phyloP scores from a whole-genome alignment of 92 coral and sea anemone species.

The Palythoa caribaeorum region DNA sequence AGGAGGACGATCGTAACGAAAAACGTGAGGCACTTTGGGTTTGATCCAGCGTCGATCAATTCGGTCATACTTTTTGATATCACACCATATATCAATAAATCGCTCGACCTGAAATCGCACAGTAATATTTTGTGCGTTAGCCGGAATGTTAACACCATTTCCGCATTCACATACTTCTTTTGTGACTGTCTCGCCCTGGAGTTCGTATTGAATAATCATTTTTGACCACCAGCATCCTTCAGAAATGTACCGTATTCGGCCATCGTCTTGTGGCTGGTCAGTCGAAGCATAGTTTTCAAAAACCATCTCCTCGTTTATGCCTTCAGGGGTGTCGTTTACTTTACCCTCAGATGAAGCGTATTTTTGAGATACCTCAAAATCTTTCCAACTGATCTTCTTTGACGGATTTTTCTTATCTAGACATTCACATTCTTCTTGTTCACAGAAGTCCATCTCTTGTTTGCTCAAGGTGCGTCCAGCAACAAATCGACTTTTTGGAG shows the following conservation, averaged over 20 bases:
- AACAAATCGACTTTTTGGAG: conserved; percentile 2
- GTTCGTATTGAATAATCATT: conserved; percentile 52
- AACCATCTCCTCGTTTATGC: conserved; percentile 27
- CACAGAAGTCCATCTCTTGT: neutral
- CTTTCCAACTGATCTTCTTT: neutral
- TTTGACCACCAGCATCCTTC: conserved; percentile 55
- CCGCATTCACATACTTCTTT: conserved; percentile 47
- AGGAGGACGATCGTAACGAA: conserved; percentile 57
- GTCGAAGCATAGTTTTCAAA: neutral
- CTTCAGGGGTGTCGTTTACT: neutral
- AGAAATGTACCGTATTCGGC: conserved; percentile 51
- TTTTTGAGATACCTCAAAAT: neutral
- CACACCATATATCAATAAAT: conserved; percentile 50
- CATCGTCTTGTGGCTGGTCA: conserved; percentile 1
- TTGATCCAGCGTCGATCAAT: conserved; percentile 37
- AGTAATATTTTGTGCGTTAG: conserved; percentile 40
- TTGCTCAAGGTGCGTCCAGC: neutral
- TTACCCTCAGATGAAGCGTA: neutral
- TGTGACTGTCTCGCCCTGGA: neutral
- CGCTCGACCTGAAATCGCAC: conserved; percentile 58
- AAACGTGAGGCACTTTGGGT: conserved; percentile 59
- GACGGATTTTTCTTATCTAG: conserved; percentile 10
- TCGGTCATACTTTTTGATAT: conserved; percentile 72
- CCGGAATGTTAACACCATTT: conserved; percentile 37
- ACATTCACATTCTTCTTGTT: neutral